Conservation (phyloP, 2,113 vertebrate species). For the Tachycineta bicolor region DNA sequence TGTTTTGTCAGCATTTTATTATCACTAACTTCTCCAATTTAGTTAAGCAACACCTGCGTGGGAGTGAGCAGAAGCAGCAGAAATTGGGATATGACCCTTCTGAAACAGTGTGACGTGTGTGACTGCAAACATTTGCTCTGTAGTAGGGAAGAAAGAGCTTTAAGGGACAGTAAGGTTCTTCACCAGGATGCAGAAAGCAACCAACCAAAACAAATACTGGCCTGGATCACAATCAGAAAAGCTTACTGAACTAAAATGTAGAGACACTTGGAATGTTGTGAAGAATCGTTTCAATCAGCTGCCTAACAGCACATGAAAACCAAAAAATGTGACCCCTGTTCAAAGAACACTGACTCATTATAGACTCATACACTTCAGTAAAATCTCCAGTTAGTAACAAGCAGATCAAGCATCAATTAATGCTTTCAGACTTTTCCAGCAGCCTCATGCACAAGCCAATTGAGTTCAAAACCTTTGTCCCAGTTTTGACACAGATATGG, state of each 20-base stretch:
- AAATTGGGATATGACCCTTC: background rate
- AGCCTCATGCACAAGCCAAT: conserved; percentile 58
- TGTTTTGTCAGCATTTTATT: background rate
- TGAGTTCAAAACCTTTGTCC: conserved; percentile 72
- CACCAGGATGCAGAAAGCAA: background rate
- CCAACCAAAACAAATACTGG: background rate
- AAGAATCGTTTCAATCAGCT: background rate
- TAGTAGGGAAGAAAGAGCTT: background rate
- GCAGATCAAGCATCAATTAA: conserved; percentile 36
- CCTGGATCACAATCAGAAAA: background rate
- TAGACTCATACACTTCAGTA: background rate
- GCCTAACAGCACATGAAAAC: background rate
- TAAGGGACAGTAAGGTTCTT: background rate
- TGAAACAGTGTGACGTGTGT: background rate
- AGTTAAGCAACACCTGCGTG: background rate
- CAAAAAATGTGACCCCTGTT: background rate
- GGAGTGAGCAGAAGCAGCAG: background rate
- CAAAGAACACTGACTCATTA: background rate
- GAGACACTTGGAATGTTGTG: background rate
- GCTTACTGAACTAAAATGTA: background rate
- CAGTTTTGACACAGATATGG: conserved; percentile 68
- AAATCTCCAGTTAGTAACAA: conserved; percentile 26
- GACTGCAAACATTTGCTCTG: background rate
- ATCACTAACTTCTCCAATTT: background rate
- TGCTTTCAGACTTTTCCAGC: conserved; percentile 21